Percentiles rank a stretch among this genome's conserved stretches.
These are phyloP conservation scores for Laterallus jamaicensis DNA, from an alignment of 2,113 vertebrate genomes.

Conservation along the genomic window DNA sequence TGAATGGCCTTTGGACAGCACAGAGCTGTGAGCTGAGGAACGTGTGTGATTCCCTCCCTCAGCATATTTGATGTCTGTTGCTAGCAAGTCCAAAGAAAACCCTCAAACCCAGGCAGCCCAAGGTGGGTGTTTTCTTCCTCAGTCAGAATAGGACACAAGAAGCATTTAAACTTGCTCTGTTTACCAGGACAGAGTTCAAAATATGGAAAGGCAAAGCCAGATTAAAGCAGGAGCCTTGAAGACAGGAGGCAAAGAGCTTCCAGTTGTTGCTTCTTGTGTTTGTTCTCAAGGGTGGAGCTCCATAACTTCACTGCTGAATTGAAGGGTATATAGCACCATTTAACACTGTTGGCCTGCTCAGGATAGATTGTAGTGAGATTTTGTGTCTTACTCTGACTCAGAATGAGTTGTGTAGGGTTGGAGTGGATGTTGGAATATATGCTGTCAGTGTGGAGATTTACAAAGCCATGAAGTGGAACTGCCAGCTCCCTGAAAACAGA, in stretches of 20 bases:
- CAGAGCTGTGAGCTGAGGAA: not conserved
- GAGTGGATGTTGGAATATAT: not conserved
- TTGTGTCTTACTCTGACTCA: not conserved
- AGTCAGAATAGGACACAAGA: not conserved
- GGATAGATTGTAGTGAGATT: not conserved
- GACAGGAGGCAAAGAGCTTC: not conserved
- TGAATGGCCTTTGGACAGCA: not conserved
- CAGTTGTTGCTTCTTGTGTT: not conserved
- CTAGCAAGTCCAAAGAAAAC: not conserved
- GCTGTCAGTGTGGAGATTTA: not conserved
- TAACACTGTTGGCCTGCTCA: not conserved
- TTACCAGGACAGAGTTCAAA: not conserved
- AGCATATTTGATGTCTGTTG: not conserved
- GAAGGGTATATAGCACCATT: not conserved
- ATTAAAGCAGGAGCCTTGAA: not conserved
- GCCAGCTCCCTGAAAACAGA: not conserved
- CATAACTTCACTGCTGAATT: not conserved
- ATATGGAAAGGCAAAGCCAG: not conserved
- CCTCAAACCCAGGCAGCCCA: not conserved
- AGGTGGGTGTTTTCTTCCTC: not conserved
- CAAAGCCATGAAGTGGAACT: not conserved
- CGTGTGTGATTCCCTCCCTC: rapidly evolving
- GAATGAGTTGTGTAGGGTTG: not conserved
- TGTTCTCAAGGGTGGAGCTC: constrained; percentile 10
- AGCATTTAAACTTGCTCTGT: not conserved